These are phyloP conservation scores for Bostrychus sinensis DNA, from an alignment of 2,113 vertebrate genomes.

Conservation along the genomic window DNA sequence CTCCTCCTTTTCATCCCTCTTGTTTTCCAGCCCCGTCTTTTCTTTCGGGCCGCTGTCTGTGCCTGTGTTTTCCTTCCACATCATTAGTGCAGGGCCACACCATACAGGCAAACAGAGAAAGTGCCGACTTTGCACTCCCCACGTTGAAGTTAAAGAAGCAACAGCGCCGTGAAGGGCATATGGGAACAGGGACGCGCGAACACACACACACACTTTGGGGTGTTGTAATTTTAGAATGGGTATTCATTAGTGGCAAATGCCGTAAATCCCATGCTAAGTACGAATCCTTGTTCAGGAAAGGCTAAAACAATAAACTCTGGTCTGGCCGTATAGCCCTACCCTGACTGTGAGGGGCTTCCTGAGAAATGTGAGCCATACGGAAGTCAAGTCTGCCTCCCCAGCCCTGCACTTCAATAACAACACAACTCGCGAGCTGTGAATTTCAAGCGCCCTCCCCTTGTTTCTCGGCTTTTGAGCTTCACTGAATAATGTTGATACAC, in stretches of 20 bases:
- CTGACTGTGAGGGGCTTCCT: constrained; percentile 85
- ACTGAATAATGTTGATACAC: constrained; percentile 70
- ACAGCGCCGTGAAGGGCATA: constrained; percentile 86
- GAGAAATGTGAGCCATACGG: constrained; percentile 85
- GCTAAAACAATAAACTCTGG: constrained; percentile 98
- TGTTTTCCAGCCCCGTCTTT: constrained; percentile 50
- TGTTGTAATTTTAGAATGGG: constrained; percentile 95
- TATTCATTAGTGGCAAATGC: constrained; percentile 97
- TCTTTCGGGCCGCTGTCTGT: constrained; percentile 52
- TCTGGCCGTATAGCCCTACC: constrained; percentile 80
- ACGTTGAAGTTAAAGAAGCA: constrained; percentile 91
- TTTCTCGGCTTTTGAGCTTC: constrained; percentile 58
- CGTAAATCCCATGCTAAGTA: constrained; percentile 98
- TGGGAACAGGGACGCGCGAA: constrained; percentile 86
- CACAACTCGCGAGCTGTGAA: constrained; percentile 70
- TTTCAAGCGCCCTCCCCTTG: constrained; percentile 61
- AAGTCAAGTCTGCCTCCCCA: constrained; percentile 70
- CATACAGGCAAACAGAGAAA: constrained; percentile 91
- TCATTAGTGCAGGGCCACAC: constrained; percentile 95
- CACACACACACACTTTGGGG: constrained; percentile 73
- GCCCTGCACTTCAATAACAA: constrained; percentile 76
- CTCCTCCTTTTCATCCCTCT: constrained; percentile 41
- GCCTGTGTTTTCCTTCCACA: constrained; percentile 91
- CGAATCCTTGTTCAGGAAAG: constrained; percentile 97
- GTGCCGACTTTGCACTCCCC: constrained; percentile 89